These are phyloP conservation scores for Salminus brasiliensis DNA, from an alignment of 2,113 vertebrate genomes.

Conservation along the genomic window DNA sequence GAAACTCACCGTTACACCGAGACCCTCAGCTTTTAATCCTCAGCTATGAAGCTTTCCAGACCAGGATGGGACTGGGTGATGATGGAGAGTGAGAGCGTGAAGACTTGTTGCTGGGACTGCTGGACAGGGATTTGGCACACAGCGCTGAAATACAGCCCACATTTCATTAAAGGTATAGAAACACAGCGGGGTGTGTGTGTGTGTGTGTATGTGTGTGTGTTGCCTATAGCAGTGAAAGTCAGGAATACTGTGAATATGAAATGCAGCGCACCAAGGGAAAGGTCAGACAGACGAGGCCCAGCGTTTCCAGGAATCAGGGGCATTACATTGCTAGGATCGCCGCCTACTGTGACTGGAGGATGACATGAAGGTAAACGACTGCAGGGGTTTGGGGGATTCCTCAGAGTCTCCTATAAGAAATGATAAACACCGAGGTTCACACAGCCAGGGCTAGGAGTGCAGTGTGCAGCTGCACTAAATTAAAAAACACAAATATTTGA, in stretches of 20 bases:
- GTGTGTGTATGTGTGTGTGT: neutral
- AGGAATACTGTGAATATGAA: neutral
- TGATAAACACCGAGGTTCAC: neutral
- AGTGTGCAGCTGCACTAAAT: no score
- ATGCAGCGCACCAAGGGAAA: neutral
- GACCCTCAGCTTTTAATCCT: neutral
- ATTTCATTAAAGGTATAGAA: neutral
- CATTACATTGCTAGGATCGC: neutral
- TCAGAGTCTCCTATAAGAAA: neutral
- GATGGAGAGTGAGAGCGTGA: constrained; percentile 5
- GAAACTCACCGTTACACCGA: neutral
- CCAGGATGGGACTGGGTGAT: neutral
- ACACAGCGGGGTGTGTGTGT: neutral
- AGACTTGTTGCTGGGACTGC: neutral
- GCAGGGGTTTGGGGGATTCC: neutral
- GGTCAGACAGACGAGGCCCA: neutral
- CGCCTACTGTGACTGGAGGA: neutral
- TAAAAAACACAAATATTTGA: no score
- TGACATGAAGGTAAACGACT: constrained; percentile 16
- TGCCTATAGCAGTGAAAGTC: neutral
- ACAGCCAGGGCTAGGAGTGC: no score
- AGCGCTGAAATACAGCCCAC: constrained; percentile 14
- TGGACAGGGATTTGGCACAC: constrained; percentile 4
- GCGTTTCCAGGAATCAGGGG: neutral
- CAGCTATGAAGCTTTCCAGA: neutral